phyloP scores from a whole-genome alignment of 2,888 invertebrate genomes.

The Dynastes tityus region DNA sequence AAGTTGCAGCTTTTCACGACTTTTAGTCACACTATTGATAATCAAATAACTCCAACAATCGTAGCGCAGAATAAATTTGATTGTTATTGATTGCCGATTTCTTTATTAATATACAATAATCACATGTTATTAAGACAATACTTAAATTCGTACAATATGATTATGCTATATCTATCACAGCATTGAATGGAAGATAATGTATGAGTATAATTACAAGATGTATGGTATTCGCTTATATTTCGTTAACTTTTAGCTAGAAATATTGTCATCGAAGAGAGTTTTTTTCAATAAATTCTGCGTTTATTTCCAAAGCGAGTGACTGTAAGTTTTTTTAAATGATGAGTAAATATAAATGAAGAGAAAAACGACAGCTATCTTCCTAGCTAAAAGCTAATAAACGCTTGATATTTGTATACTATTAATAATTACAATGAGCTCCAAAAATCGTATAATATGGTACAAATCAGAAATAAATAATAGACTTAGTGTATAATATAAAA shows the following conservation, averaged over 20 bases:
- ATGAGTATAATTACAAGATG: slow-evolving; percentile 16
- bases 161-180: slow-evolving; percentile 45
- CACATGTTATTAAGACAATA: slow-evolving; percentile 28
- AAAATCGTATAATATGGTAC: not conserved
- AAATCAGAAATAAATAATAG: slow-evolving; percentile 15
- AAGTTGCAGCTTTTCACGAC: too few species aligned
- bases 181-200: slow-evolving; percentile 39
- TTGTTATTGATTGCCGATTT: not conserved
- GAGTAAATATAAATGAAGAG: too few species aligned
- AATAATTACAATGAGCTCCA: slow-evolving; percentile 6
- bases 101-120: slow-evolving; percentile 36
- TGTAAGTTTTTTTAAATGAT: too few species aligned
- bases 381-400: too few species aligned
- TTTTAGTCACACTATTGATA: too few species aligned
- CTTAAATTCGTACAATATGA: slow-evolving; percentile 26
- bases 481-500: not conserved
- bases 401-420: not conserved
- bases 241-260: too few species aligned
- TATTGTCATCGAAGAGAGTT: too few species aligned
- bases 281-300: too few species aligned
- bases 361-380: too few species aligned
- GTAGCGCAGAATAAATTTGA: too few species aligned
- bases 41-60: too few species aligned
- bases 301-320: too few species aligned
- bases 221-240: not conserved